Evolutionary conservation across 2,113 vertebrate species (phyloP).

Genomic region (Parotia lawesii): DNA sequence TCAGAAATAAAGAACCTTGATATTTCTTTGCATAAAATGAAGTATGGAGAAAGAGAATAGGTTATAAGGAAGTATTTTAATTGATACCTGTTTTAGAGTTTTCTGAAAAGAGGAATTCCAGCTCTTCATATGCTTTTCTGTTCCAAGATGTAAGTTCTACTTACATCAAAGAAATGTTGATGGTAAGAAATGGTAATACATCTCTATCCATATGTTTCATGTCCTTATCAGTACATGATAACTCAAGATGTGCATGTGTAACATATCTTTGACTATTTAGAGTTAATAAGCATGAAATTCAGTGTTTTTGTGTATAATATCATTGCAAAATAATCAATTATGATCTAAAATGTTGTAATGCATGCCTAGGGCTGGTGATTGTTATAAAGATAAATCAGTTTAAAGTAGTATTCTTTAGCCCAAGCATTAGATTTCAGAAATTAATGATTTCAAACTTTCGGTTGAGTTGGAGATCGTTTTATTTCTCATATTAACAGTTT

Average conservation of each 20-base stretch:
- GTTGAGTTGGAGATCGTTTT: neutral
- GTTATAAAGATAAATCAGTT: neutral
- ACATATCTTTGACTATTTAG: neutral
- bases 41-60: neutral
- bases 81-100: neutral
- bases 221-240: neutral
- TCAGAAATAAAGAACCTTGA: neutral
- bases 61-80: neutral
- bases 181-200: neutral
- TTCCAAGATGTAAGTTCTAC: neutral
- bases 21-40: neutral
- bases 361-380: neutral
- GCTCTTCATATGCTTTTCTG: neutral
- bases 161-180: neutral
- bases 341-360: neutral
- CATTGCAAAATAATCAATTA: neutral
- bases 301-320: neutral
- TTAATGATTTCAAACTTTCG: neutral
- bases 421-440: neutral
- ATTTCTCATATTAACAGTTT: neutral
- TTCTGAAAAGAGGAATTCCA: neutral
- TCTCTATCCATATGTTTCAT: neutral
- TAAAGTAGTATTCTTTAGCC: neutral
- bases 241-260: neutral
- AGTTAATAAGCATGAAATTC: neutral